phyloP scores from a whole-genome alignment of 2,888 invertebrate species.

The Gibbula magus region DNA sequence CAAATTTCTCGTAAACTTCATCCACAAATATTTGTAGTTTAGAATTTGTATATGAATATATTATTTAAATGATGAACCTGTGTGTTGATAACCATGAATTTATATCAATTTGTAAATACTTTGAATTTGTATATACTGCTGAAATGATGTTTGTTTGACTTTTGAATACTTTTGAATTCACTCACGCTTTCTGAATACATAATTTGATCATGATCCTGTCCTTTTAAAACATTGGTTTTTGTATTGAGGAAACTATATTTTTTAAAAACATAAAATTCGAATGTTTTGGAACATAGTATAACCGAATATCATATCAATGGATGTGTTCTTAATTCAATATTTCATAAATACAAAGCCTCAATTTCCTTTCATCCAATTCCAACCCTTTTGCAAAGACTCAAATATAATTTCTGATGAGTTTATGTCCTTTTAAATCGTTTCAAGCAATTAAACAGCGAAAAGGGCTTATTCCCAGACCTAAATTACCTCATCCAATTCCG shows the following conservation, averaged over 20 bases:
- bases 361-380: neutral
- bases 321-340: neutral
- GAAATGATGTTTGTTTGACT: no score
- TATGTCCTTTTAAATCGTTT: neutral
- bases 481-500: no score
- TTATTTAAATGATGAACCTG: neutral
- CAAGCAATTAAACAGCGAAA: no score
- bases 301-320: neutral
- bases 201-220: no score
- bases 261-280: neutral
- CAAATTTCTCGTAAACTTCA: neutral
- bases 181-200: no score
- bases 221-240: no score
- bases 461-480: no score
- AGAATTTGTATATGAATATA: no score
- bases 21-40: no score
- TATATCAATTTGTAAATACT: neutral
- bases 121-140: neutral
- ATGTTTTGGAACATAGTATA: neutral
- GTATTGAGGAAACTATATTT: no score
- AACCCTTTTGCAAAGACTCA: neutral
- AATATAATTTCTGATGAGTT: neutral
- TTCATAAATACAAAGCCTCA: neutral
- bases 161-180: neutral
- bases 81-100: neutral